Base-by-base conservation (phyloP, 1,140 invertebrate genomes). In the Pseudomyrmex sp. region DNA sequence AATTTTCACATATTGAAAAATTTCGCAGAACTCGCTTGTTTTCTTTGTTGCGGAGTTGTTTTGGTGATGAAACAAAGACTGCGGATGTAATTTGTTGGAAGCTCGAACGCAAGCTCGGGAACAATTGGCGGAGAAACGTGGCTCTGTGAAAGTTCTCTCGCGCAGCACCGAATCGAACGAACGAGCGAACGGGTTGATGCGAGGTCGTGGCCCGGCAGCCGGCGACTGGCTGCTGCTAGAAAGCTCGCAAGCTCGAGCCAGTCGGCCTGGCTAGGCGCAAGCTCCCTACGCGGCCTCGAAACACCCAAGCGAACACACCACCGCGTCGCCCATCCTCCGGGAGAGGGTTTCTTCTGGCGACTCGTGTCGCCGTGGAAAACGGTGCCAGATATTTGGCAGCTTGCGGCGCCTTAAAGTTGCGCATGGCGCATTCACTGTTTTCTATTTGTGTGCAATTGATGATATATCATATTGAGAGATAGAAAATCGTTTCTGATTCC, bases 211-310 rank as follows among this genome's bases (percentile, higher is more conserved):
- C 92, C 91, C 88, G 91, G 91, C 88, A 91, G 90, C 87, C 90
- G 90, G 90, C 90, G 87, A 92, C 92, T 92, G 92, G 88, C 90
- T 90, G 88, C 88, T 91, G 91, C 90, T 90, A 83, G 82, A 85
- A 88, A 87, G 86, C 88, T 88, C 85, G 83, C 86, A 91, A 91
- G 90, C 90, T 89, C 86, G 85, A 86, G 52, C 88, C 87, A 84
- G 85, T 87, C 82, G 90, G 85, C 83, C 90, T 86, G 82, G 85
- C 84, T 86, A 89, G 80, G 91, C 91, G 91, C 91, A 92, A 91
- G 86, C 92, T 91, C 90, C 77, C 84, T 84, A 82, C 83, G 75
- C 88, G 76, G 80, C 84, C 87, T 85, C 87, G 72, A 85, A 88
- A 65, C 85, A 61, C 68, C 79, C 74, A 70, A 80, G 63, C 82